Evolutionary conservation across 2,888 invertebrate genomes (phyloP), one percentile per base, ranked within the genome.

Genomic region (Scotopteryx bipunctaria): DNA sequence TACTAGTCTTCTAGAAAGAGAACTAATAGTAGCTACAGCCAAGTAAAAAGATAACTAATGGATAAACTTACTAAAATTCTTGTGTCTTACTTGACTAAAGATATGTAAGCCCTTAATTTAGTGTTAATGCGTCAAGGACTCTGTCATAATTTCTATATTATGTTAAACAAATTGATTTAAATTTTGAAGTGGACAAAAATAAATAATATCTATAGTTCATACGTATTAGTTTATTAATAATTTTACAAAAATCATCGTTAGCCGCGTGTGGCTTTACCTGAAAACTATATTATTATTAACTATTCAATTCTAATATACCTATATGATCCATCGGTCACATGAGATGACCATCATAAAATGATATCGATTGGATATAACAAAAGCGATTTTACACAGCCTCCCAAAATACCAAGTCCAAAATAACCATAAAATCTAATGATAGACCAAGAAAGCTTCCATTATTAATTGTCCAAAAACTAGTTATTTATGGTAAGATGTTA

Each of bases 391-490:
- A 61, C 51, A 59, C 60, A 53, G 35, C 43, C 49, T 43, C 57
- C 42, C 42, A 47, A 45, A 21, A 55, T 31, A 57, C 50, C 48
- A 42, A 52, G 54, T 56, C 57, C 47, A 66, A 70, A 76, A 77
- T 75, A 75, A 67, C 70, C 57, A 63, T 68, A 68, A 74, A 76
- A 76, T 66, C 69, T 71, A 74, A 77, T 74, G 72, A 79, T 73
- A 78, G 75, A 77, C 74, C 74, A 80, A 81, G 78, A 82, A 79
- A 76, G 48, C 54, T 48, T 29, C 72, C 74, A 74, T 80, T 85
- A 87, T 88, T 86, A 87, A 88, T 88, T 84, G 86, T 81, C 86
- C 83, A 76, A 86, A 85, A 86, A 81, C 76, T 68, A 57, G 80
- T 86, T 86, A 87, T 88, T 87, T 86, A 85, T 85, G 81, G 76